These are phyloP conservation scores for Brachionus manjavacas DNA, from an alignment of 1,140 invertebrate species.

Conservation along the genomic window DNA sequence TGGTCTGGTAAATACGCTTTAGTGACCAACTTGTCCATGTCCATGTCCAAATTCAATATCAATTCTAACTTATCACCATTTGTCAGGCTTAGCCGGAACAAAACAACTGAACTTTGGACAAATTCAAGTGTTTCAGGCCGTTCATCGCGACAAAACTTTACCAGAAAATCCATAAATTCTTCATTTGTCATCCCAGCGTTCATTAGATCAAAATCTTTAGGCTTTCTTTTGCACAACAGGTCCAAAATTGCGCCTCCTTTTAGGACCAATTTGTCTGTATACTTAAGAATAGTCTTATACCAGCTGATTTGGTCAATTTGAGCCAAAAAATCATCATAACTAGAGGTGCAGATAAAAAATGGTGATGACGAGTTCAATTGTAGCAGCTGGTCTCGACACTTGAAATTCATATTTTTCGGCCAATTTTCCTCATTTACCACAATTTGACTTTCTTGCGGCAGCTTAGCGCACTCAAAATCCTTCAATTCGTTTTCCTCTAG, in stretches of 20 bases:
- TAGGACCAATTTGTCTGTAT: conserved; percentile 1
- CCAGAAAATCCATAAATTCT: conserved; percentile 17
- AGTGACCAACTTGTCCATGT: background rate
- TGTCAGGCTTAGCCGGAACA: background rate
- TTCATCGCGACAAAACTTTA: conserved; percentile 6
- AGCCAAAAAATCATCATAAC: background rate
- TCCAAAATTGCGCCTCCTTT: conserved; percentile 28
- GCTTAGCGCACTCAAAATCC: background rate
- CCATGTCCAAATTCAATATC: background rate
- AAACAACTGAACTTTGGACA: background rate
- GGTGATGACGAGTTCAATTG: conserved; percentile 23
- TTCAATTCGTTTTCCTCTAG: background rate
- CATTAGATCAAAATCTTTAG: conserved; percentile 18
- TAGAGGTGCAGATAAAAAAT: background rate
- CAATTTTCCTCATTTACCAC: background rate
- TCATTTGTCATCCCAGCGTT: conserved; percentile 5
- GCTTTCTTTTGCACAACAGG: background rate
- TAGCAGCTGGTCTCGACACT: background rate
- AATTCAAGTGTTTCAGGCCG: background rate
- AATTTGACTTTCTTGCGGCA: background rate
- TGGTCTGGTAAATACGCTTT: conserved; percentile 3
- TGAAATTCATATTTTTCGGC: background rate
- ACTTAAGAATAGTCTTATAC: background rate
- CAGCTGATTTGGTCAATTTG: conserved; percentile 6
- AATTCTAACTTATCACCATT: background rate